phyloP scores from a whole-genome alignment of 1,140 invertebrate genomes.

The Holcopasites calliopsidis region DNA sequence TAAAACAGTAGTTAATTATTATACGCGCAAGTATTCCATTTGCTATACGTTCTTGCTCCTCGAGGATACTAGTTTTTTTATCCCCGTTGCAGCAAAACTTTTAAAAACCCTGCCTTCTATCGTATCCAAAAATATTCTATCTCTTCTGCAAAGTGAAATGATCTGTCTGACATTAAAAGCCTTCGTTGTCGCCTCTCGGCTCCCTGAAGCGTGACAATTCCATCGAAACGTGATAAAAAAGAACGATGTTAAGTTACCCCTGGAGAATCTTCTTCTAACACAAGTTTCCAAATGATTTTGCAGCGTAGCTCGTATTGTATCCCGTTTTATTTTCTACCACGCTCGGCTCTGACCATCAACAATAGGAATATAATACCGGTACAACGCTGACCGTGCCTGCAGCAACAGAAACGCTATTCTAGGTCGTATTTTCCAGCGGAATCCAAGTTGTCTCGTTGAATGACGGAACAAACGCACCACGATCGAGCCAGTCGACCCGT shows the following conservation, averaged over 20 bases:
- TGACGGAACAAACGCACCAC: conserved; percentile 11
- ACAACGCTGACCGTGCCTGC: background rate
- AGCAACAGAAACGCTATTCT: background rate
- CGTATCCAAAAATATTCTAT: background rate
- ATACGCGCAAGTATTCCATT: too few relatives aligned
- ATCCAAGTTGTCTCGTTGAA: background rate
- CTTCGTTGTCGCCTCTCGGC: background rate
- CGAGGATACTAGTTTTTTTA: too few relatives aligned
- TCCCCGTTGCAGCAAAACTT: too few relatives aligned
- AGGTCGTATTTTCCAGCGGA: background rate
- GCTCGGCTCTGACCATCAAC: background rate
- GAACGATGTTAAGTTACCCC: background rate
- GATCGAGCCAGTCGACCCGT: background rate
- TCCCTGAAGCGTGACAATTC: background rate
- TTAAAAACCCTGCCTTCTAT: too few relatives aligned
- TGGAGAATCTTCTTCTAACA: background rate
- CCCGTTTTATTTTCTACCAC: background rate
- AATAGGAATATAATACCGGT: background rate
- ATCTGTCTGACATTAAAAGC: background rate
- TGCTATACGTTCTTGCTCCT: too few relatives aligned
- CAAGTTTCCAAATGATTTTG: background rate
- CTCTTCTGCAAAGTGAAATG: background rate
- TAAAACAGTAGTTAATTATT: too few relatives aligned
- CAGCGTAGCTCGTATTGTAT: background rate
- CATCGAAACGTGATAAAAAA: background rate